Base-by-base conservation (phyloP, 1,140 invertebrate genomes). In the Eubasilissa regina region DNA sequence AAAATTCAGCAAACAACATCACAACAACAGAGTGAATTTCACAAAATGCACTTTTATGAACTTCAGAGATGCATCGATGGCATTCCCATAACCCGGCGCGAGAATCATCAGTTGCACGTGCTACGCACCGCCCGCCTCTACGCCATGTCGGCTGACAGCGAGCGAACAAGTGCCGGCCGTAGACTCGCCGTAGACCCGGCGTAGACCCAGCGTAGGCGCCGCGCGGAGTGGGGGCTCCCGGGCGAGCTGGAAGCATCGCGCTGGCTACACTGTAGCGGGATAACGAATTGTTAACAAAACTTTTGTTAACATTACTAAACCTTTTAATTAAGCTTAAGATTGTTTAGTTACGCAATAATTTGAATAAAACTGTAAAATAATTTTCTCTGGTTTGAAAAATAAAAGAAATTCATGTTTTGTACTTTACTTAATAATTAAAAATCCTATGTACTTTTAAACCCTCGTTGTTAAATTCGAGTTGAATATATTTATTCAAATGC, bases 111-210 rank as follows among this genome's bases (percentile, higher is more conserved):
- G 13, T 13, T 64, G 19, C 60, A 44, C 60, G 25, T 35, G 19
- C 60, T 64, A 64, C 60, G 60, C 60, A 64, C 60, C 60, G 60
- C 35, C 35, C 60, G 60, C 10, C 60, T 64, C 25, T 19, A 64
- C 60, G 60, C 60, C 60, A 44, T 64, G 21, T 25, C 60, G 60
- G 60, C 60, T 43, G 60, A 25, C 60, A 64, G 35, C 55, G n/a
- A 12, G 48, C 48, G 60, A 64, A 64, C 60, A 64, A 64, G 60
- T 64, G 60, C 60, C 60, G 60, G 60, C 60, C 60, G 60, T 43
- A 64, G 60, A n/a, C 19, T 21, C 60, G 19, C 25, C 60, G 60
- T 13, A 43, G 21, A 43, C 60, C 60, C 60, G 60, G 60, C 60
- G 60, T 64, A 64, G 25, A 43, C 60, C 60, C 60, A 25, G 60